A percentile compares a stretch with the other conserved stretches of the same genome.
Evolutionary conservation across 1,140 invertebrate species (phyloP).

Genomic region (Rhysida immarginata): DNA sequence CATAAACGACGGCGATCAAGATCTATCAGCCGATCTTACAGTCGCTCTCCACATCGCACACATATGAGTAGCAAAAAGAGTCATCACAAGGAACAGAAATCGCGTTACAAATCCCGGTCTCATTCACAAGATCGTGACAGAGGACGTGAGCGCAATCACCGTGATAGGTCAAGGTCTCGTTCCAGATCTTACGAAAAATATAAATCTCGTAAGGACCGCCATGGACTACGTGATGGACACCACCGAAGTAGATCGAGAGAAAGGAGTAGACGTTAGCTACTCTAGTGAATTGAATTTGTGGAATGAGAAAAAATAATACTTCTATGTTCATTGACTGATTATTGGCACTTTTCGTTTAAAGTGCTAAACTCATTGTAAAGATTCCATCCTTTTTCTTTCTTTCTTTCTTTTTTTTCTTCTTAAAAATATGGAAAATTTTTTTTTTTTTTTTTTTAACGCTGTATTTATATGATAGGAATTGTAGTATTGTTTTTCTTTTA

Average conservation of each 20-base stretch:
- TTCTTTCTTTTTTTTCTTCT: too few species aligned
- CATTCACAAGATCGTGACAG: neutral
- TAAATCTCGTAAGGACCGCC: conserved; percentile 4
- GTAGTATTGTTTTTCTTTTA: too few species aligned
- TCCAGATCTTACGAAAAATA: conserved; percentile 7
- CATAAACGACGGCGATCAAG: conserved; percentile 8
- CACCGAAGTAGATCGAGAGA: conserved; percentile 7
- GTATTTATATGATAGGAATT: too few species aligned
- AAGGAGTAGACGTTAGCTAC: neutral
- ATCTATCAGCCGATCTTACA: conserved; percentile 6
- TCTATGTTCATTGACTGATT: too few species aligned
- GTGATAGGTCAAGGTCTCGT: neutral
- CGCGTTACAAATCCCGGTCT: neutral
- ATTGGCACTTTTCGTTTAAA: too few species aligned
- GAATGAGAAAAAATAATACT: too few species aligned
- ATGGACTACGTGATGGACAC: neutral
- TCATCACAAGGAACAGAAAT: neutral
- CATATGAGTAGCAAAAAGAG: neutral
- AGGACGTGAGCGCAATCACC: neutral
- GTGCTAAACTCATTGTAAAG: too few species aligned
- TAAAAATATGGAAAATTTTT: too few species aligned
- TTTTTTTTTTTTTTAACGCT: too few species aligned
- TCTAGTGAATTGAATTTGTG: too few species aligned
- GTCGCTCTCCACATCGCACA: neutral
- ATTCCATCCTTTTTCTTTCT: too few species aligned